phyloP scores from a whole-genome alignment of 2,888 invertebrate species.

The Cistogaster globosa region DNA sequence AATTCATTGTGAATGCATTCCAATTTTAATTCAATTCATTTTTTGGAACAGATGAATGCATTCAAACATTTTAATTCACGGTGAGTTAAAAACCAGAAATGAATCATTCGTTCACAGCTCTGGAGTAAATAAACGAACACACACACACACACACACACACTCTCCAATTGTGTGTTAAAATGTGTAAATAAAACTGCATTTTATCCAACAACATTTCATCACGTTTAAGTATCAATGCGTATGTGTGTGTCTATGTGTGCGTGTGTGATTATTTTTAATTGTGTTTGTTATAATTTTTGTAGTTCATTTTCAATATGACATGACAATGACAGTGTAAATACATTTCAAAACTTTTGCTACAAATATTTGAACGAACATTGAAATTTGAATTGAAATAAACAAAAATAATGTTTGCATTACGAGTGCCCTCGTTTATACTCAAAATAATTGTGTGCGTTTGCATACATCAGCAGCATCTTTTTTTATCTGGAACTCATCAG shows the following conservation, averaged over 20 bases:
- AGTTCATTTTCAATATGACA: conserved; percentile 33
- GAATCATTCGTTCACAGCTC: too few relatives aligned
- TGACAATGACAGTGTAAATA: conserved; percentile 48
- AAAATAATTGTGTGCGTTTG: neutral
- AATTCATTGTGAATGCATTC: too few relatives aligned
- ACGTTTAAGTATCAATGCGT: too few relatives aligned
- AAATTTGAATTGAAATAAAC: conserved; percentile 26
- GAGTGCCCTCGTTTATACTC: too few relatives aligned
- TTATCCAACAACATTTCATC: too few relatives aligned
- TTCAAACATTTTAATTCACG: too few relatives aligned
- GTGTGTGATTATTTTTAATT: neutral
- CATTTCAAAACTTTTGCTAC: conserved; percentile 38
- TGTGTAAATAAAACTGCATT: too few relatives aligned
- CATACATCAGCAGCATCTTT: neutral
- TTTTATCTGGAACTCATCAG: conserved; percentile 13
- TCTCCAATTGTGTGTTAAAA: neutral
- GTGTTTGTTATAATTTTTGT: conserved; percentile 18
- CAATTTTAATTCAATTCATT: too few relatives aligned
- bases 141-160: neutral
- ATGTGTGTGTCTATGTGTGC: too few relatives aligned
- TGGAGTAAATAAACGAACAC: neutral
- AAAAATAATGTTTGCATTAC: conserved; percentile 4
- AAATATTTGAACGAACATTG: neutral
- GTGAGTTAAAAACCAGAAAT: too few relatives aligned
- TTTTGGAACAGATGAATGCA: too few relatives aligned